Percentiles rank a stretch among this genome's conserved stretches.
These are phyloP conservation scores for Lutjanus campechanus DNA, from an alignment of 2,797 vertebrate species.

Conservation along the genomic window DNA sequence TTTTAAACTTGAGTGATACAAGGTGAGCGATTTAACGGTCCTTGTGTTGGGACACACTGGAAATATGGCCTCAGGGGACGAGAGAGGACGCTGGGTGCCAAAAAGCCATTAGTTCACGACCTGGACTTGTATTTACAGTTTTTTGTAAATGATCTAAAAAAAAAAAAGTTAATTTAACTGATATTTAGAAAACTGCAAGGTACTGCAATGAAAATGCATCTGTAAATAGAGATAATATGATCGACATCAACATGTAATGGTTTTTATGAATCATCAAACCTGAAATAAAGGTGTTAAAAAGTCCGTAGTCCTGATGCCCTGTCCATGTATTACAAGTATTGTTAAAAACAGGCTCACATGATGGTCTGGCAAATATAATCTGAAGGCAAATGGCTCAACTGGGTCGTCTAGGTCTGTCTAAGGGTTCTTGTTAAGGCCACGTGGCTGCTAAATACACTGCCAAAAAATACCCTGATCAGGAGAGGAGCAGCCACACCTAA, in stretches of 20 bases:
- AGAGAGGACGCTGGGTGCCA: conserved; percentile 16
- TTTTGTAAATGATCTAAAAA: conserved; percentile 12
- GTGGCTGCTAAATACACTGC: conserved; percentile 56
- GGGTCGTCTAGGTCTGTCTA: conserved; percentile 24
- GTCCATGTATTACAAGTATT: conserved; percentile 30
- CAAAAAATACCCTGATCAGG: conserved; percentile 61
- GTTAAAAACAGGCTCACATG: conserved; percentile 52
- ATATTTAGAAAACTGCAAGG: conserved; percentile 31
- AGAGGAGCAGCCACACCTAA: conserved; percentile 41
- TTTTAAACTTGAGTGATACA: conserved; percentile 42
- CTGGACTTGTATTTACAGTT: conserved; percentile 33
- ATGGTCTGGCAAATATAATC: conserved; percentile 52
- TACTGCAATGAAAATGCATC: conserved; percentile 13
- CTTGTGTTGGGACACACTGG: conserved; percentile 24
- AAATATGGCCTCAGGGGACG: conserved; percentile 21
- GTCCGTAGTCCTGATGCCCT: conserved; percentile 42
- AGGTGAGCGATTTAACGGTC: conserved; percentile 54
- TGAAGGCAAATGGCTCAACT: conserved; percentile 75
- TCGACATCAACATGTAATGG: conserved; percentile 31
- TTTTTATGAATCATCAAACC: conserved; percentile 51
- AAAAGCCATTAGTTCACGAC: conserved; percentile 12
- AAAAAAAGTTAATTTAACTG: conserved; percentile 5
- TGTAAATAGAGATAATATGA: conserved; percentile 17
- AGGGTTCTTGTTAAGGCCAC: conserved; percentile 78
- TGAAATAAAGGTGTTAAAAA: conserved; percentile 54